These are phyloP conservation scores for Palythoa caribaeorum DNA, from an alignment of 92 coral and sea anemone species.

Conservation along the genomic window DNA sequence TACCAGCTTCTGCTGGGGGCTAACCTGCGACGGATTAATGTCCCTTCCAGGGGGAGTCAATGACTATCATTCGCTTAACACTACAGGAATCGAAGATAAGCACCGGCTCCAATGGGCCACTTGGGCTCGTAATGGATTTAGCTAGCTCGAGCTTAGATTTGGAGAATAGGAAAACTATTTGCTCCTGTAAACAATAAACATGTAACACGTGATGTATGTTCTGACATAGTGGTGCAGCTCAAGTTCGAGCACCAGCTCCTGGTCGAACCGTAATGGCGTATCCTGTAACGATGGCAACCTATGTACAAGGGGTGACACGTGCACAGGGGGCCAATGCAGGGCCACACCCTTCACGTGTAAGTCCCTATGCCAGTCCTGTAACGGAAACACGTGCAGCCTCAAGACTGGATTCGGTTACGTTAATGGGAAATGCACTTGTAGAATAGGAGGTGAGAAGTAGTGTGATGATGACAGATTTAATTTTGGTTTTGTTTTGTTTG, in stretches of 20 bases:
- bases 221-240: conserved; percentile 82
- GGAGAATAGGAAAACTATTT: no score
- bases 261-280: conserved; percentile 84
- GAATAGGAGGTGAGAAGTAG: conserved; percentile 73
- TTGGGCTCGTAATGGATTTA: no score
- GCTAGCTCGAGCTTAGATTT: no score
- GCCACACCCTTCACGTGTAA: conserved; percentile 81
- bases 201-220: background rate
- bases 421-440: conserved; percentile 88
- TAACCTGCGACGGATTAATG: no score
- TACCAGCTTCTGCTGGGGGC: no score
- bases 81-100: no score
- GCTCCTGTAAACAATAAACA: background rate
- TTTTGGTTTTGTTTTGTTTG: no score
- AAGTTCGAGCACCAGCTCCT: conserved; percentile 71
- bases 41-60: no score
- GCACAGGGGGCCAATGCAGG: conserved; percentile 82
- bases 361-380: conserved; percentile 81
- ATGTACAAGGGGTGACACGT: conserved; percentile 86
- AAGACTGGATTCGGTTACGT: conserved; percentile 91
- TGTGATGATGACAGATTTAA: background rate
- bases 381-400: conserved; percentile 86
- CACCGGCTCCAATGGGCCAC: no score
- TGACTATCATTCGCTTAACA: no score
- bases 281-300: conserved; percentile 83